Percentiles rank a stretch among this genome's conserved stretches.
These are phyloP conservation scores for Patella pellucida DNA, from an alignment of 2,888 invertebrate species.

Conservation along the genomic window DNA sequence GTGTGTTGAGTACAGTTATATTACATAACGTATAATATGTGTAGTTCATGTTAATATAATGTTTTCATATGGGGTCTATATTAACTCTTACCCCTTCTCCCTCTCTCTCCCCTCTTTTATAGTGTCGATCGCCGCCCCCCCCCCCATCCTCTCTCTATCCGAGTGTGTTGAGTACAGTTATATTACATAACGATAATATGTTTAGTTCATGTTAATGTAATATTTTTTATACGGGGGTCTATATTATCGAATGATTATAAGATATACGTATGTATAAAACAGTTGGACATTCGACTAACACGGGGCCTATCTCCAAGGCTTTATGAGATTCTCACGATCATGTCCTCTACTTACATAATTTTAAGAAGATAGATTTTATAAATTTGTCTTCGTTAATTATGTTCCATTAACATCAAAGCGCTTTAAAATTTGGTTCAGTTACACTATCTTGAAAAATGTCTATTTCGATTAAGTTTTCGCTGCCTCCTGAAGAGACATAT, in stretches of 20 bases:
- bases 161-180: too few species aligned
- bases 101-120: conserved; percentile 1
- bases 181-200: too few species aligned
- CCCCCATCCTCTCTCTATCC: background rate
- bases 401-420: background rate
- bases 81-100: conserved; percentile 6
- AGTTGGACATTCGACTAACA: background rate
- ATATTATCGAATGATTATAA: background rate
- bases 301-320: background rate
- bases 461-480: background rate
- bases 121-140: too few species aligned
- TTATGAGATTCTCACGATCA: background rate
- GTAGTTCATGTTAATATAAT: too few species aligned
- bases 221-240: background rate
- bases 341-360: background rate
- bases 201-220: too few species aligned
- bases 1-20: too few species aligned
- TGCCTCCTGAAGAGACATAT: background rate
- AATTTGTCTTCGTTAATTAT: background rate
- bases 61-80: too few species aligned
- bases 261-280: background rate
- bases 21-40: too few species aligned
- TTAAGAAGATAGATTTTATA: conserved; percentile 3
- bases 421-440: conserved; percentile 1
- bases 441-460: background rate